Evolutionary conservation across 64 coral and sea anemone genomes (phyloP).

Genomic region (Catalaphyllia jardinei): DNA sequence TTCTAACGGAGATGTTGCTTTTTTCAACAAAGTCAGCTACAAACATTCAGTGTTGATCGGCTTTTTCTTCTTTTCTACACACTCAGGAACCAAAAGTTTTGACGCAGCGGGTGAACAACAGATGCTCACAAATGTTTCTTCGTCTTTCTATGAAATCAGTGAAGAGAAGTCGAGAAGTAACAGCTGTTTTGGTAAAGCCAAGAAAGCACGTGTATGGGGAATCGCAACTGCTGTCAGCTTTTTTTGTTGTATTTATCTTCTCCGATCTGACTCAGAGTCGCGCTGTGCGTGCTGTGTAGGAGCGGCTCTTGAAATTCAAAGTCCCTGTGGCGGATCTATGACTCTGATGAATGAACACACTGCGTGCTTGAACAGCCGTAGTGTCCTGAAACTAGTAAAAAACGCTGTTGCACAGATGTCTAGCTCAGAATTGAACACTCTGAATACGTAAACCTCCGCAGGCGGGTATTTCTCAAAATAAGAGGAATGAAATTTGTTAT

Average conservation of each 20-base stretch:
- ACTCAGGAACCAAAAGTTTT: neutral
- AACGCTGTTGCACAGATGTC: no score
- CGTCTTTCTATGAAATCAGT: neutral
- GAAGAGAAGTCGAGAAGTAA: neutral
- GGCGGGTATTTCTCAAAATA: no score
- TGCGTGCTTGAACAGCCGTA: no score
- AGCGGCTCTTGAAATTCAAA: neutral
- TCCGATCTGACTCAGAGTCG: neutral
- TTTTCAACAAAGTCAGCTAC: neutral
- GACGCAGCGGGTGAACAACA: neutral
- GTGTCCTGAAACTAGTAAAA: no score
- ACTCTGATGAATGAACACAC: no score
- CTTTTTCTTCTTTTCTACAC: neutral
- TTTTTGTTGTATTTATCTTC: neutral
- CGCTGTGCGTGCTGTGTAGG: neutral
- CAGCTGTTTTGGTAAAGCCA: neutral
- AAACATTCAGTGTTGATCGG: neutral
- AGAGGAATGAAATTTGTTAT: no score
- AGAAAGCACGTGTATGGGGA: conserved; percentile 9
- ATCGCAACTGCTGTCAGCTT: neutral
- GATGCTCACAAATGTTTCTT: conserved; percentile 25
- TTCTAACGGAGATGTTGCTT: no score
- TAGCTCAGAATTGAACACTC: no score
- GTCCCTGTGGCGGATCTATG: neutral
- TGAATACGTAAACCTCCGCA: no score